A percentile compares a stretch with the other conserved stretches of the same genome.
Conservation (phyloP, 2,797 vertebrate species). For the Cirrhinus mrigala region DNA sequence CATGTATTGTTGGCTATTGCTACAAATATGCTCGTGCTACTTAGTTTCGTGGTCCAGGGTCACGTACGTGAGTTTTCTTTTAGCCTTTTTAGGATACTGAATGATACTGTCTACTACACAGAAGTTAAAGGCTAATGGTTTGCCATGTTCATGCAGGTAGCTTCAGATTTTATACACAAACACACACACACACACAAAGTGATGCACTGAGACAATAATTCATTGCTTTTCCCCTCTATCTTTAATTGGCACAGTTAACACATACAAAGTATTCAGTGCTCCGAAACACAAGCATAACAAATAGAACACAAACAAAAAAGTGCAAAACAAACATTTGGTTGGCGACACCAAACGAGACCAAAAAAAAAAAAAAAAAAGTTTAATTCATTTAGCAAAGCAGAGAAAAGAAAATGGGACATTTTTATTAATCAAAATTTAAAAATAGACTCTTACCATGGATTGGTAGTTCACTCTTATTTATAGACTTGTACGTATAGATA, state of each 20-base stretch:
- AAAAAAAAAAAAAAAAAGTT: constrained; percentile 69
- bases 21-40: too few species aligned
- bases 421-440: constrained; percentile 77
- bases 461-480: constrained; percentile 76
- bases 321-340: constrained; percentile 83
- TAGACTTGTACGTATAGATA: constrained; percentile 77
- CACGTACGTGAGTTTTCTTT: neutral
- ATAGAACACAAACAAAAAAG: constrained; percentile 76
- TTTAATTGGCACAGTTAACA: constrained; percentile 88
- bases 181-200: constrained; percentile 25
- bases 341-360: constrained; percentile 65
- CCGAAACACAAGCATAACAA: constrained; percentile 81
- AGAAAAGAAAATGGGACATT: constrained; percentile 74
- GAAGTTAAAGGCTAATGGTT: neutral
- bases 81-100: neutral
- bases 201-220: constrained; percentile 11
- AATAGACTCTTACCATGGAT: constrained; percentile 77
- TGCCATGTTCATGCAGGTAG: neutral
- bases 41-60: too few species aligned
- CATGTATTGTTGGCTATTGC: too few species aligned
- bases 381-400: constrained; percentile 76
- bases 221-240: constrained; percentile 71
- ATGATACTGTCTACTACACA: neutral
- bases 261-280: constrained; percentile 86
- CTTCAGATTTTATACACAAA: neutral